phyloP scores from a whole-genome alignment of 1,140 invertebrate genomes.

The Hycleus phaleratus region DNA sequence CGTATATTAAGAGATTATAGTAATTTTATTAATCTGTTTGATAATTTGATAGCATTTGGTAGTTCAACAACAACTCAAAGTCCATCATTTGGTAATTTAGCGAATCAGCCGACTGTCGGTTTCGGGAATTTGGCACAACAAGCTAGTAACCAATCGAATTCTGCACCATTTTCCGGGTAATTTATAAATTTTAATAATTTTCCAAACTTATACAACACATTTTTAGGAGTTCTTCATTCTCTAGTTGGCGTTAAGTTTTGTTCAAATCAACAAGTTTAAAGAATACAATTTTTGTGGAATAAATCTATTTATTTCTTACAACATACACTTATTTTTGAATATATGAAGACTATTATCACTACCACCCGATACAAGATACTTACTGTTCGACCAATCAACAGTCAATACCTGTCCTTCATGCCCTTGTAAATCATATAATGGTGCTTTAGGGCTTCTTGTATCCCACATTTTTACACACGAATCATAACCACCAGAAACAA shows the following conservation, averaged over 20 bases:
- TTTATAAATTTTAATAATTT: background rate
- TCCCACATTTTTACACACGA: conserved; percentile 93
- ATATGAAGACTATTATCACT: conserved; percentile 90
- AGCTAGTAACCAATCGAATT: conserved; percentile 28
- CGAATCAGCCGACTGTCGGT: conserved; percentile 46
- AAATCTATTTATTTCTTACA: conserved; percentile 14
- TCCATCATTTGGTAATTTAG: conserved; percentile 48
- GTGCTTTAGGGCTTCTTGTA: conserved; percentile 81
- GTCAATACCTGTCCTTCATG: conserved; percentile 92
- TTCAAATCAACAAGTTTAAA: background rate
- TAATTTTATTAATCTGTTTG: background rate
- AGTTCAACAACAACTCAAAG: conserved; percentile 37
- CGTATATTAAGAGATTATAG: background rate
- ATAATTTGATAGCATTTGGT: conserved; percentile 28
- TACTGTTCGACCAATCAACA: conserved; percentile 87
- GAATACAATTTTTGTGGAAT: background rate
- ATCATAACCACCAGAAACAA: conserved; percentile 92
- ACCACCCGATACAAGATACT: conserved; percentile 83
- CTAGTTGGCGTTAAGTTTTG: conserved; percentile 33
- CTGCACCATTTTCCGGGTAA: conserved; percentile 43
- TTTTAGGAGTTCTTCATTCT: conserved; percentile 37
- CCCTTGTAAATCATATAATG: conserved; percentile 86
- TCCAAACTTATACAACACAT: background rate
- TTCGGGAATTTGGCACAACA: conserved; percentile 52
- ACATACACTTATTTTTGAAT: conserved; percentile 56